Evolutionary conservation across 2,888 invertebrate genomes (phyloP), one percentile per base, ranked within the genome.

Genomic region (Agrotis ipsilon): DNA sequence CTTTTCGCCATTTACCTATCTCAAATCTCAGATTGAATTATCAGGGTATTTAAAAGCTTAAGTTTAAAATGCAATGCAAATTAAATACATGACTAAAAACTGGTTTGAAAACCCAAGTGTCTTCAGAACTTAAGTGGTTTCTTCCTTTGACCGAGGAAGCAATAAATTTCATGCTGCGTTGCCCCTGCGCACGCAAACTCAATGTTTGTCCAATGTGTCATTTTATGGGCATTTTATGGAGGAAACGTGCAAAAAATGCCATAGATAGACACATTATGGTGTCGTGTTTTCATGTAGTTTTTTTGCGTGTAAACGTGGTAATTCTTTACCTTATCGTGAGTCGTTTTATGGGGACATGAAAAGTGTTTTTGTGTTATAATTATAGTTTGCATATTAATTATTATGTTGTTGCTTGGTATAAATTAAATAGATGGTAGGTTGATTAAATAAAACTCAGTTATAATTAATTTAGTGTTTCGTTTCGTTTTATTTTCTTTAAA

Each of bases 161-260:
- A 73, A 86, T 86, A 86, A 86, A 86, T 86, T 80, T 78, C 78
- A 75, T 58, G 68, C 78, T 59, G 64, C 54, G 68, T 6, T 77
- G 75, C 74, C 70, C 75, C 21, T 52, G 75, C 83, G 76, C 82
- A 77, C 72, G 64, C 73, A 65, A 57, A 66, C 49, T 46, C 69
- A 73, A 74, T 81, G 75, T 80, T 70, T 74, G 68, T 71, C 65
- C 73, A 82, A 72, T 69, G 72, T 83, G 84, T 75, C 84, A 77
- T 71, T 78, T 80, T 73, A 80, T 81, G 76, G 67, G 45, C 58
- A 80, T 84, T 85, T 86, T 86, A 86, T 85, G 60, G 79, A 74
- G 85, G 86, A 86, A 80, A 79, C 76, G 80, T 75, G 77, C 75
- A 84, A 85, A 85, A 84, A 82, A 75, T 72, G 60, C 66, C 67